Conservation (phyloP, 1,140 invertebrate genomes). For the Dermatophagoides farinae region DNA sequence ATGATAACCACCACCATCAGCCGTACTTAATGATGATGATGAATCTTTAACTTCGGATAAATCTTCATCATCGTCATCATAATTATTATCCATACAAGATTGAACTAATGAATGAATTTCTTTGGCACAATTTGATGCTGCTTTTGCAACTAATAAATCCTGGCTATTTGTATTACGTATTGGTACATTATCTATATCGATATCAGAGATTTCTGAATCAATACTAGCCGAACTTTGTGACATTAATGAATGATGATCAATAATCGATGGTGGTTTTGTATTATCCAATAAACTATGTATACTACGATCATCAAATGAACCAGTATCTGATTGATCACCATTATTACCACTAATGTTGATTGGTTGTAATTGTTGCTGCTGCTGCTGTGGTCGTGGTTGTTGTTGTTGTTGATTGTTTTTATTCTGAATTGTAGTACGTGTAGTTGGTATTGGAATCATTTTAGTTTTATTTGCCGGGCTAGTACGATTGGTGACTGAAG, state of each 20-base stretch:
- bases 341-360: neutral
- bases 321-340: neutral
- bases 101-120: neutral
- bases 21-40: neutral
- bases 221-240: constrained; percentile 20
- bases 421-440: neutral
- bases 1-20: no score
- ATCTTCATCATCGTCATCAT: neutral
- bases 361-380: neutral
- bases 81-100: no score
- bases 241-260: constrained; percentile 26
- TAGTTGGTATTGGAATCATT: neutral
- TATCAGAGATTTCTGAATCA: constrained; percentile 18
- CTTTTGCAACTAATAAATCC: neutral
- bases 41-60: neutral
- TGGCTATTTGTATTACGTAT: neutral
- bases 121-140: constrained; percentile 1
- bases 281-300: constrained; percentile 33
- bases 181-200: constrained; percentile 1
- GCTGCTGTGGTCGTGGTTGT: neutral
- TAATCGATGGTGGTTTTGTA: constrained; percentile 50
- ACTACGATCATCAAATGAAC: constrained; percentile 1
- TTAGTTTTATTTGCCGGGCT: no score
- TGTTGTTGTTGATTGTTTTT: neutral
- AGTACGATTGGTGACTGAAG: no score